Percentiles rank a stretch among this genome's conserved stretches.
Evolutionary conservation across 2,888 invertebrate species (phyloP).

Genomic region (Poecilobothrus nobilitatus): DNA sequence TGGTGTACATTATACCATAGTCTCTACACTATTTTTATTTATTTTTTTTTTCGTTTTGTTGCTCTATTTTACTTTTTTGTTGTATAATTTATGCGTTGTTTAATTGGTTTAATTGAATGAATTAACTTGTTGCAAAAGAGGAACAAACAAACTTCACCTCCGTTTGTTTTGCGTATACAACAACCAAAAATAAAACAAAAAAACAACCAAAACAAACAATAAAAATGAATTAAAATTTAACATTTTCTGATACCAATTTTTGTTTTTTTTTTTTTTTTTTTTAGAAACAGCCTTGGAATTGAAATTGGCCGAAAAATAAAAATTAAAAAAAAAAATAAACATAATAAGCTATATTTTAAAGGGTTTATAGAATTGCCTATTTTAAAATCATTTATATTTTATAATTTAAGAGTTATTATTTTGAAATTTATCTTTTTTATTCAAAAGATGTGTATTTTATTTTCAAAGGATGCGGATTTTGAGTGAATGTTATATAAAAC

Average conservation of each 20-base stretch:
- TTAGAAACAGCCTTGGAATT: not conserved
- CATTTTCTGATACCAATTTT: not conserved
- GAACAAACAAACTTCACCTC: constrained; percentile 1
- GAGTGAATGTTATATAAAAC: no score
- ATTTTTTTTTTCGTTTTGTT: not conserved
- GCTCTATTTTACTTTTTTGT: not conserved
- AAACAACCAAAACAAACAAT: not conserved
- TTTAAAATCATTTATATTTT: no score
- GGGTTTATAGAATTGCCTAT: no score
- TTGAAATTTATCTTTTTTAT: no score
- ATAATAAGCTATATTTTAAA: no score
- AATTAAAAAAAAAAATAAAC: not conserved
- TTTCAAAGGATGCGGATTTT: no score
- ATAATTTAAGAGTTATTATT: no score
- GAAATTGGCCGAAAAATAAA: not conserved
- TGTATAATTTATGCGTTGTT: constrained; percentile 18
- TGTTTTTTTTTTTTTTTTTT: not conserved
- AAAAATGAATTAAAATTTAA: not conserved
- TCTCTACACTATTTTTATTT: no score
- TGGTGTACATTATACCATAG: no score
- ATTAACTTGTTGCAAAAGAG: constrained; percentile 19
- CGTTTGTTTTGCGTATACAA: not conserved
- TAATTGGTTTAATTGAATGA: constrained; percentile 21
- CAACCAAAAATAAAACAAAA: not conserved
- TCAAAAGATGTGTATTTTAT: no score